Evolutionary conservation across 2,888 invertebrate species (phyloP).

Genomic region (Tetanocera ferruginea): DNA sequence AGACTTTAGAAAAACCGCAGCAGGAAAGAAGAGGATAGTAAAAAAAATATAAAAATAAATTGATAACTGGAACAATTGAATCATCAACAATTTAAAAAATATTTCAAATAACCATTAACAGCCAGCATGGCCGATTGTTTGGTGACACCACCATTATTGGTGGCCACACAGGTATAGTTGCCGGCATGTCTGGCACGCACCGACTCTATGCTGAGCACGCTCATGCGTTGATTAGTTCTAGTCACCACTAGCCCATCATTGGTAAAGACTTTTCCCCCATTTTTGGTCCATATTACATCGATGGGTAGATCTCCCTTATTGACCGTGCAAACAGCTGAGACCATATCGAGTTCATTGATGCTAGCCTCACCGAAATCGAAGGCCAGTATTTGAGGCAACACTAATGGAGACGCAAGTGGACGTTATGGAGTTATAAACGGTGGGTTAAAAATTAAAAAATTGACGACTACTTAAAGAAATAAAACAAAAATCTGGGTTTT

Average conservation of each 20-base stretch:
- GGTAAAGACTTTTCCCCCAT: slow-evolving; percentile 70
- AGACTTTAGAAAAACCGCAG: slow-evolving; percentile 71
- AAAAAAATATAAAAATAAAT: slow-evolving; percentile 16
- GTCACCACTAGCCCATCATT: slow-evolving; percentile 73
- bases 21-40: slow-evolving; percentile 23
- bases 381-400: slow-evolving; percentile 79
- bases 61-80: slow-evolving; percentile 20
- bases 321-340: slow-evolving; percentile 80
- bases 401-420: slow-evolving; percentile 64
- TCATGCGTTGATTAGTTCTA: slow-evolving; percentile 75
- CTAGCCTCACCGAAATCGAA: slow-evolving; percentile 80
- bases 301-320: slow-evolving; percentile 84
- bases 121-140: slow-evolving; percentile 74
- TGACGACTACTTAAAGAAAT: slow-evolving; percentile 7
- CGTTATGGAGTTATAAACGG: neutral
- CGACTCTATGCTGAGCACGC: slow-evolving; percentile 75
- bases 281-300: slow-evolving; percentile 79
- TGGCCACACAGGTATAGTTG: slow-evolving; percentile 76
- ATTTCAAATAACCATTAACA: slow-evolving; percentile 72
- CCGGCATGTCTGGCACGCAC: slow-evolving; percentile 75
- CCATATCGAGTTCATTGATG: slow-evolving; percentile 78
- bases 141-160: slow-evolving; percentile 74
- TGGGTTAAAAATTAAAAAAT: neutral
- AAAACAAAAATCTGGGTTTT: neutral
- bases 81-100: neutral